Evolutionary conservation across 1,140 invertebrate genomes (phyloP), one percentile per base, ranked within the genome.

Genomic region (Neodiprion fabricii): DNA sequence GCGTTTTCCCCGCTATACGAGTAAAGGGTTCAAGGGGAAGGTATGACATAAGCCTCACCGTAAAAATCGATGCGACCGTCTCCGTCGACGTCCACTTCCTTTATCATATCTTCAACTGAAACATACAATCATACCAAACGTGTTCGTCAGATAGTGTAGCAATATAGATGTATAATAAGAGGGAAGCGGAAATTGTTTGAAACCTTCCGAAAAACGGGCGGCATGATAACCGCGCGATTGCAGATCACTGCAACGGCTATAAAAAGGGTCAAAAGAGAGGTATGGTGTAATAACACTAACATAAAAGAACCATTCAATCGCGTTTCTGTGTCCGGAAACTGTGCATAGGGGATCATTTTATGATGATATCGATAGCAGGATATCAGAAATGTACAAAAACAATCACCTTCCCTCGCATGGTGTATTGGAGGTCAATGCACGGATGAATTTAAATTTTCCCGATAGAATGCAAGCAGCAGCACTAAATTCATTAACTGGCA

Each of bases 71-170:
- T 96, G 78, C 95, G 90, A 9, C 95, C 95, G 84, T 96, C 95
- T 7, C 95, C 95, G 84, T 97, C 95, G 12, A 96, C 95, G 85
- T 97, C 95, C 7, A 96, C 95, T 89, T 96, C 95, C 85, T 96
- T 95, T 80, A 96, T 97, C 95, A 97, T 97, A 82, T 96, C 95
- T 87, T 97, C 95, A 85, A 97, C 95, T 96, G 89, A 66, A 93
- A 91, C 77, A 80, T 77, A 81, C 79, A 74, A 77, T 77, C 28
- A 40, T 40, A 40, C 2, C 28, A 40, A 3, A 40, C 28, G 28
- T 40, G 28, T 40, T 40, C 28, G 28, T 40, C 28, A 40, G 28
- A 40, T 40, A 40, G 28, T 4, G 28, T 40, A 40, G 28, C 28
- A 40, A 40, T 40, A 40, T 40, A 40, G 1, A 40, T 40, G 28